Evolutionary conservation across 2,797 vertebrate genomes (phyloP).

Genomic region (Eulemur coronatus): DNA sequence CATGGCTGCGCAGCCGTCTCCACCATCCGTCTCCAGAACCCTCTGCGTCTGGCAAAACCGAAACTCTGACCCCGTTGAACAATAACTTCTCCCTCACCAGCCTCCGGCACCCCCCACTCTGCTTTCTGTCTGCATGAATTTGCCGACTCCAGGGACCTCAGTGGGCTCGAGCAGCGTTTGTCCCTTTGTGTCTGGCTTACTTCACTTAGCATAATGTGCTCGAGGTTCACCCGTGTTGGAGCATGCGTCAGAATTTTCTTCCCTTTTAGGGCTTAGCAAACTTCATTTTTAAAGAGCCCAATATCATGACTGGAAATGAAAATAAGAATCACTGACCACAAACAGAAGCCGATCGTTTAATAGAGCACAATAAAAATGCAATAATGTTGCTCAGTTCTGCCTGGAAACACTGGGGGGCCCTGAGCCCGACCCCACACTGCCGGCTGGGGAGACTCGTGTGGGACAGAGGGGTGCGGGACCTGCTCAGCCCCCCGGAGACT

Average conservation of each 20-base stretch:
- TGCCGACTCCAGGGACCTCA: not conserved
- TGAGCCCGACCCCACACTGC: accelerated
- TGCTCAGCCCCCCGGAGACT: accelerated
- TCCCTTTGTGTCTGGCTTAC: not conserved
- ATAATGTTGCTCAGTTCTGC: accelerated
- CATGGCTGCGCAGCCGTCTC: accelerated
- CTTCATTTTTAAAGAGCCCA: not conserved
- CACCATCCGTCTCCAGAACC: accelerated
- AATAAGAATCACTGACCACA: not conserved
- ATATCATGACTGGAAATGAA: not conserved
- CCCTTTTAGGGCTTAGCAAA: not conserved
- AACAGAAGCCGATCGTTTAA: not conserved
- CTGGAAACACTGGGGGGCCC: too few relatives aligned
- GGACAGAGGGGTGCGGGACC: not conserved
- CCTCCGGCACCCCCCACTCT: accelerated
- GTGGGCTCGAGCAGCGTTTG: accelerated
- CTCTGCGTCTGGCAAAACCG: too few relatives aligned
- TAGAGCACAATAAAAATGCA: not conserved
- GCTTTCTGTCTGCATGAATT: too few relatives aligned
- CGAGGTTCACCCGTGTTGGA: accelerated
- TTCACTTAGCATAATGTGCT: accelerated
- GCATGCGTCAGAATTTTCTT: not conserved
- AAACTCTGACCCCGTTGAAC: not conserved
- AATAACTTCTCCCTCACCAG: accelerated
- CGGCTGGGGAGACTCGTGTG: accelerated